Evolutionary conservation across 2,888 invertebrate species (phyloP), one percentile per base, ranked within the genome.

Genomic region (Melangyna quadrimaculata): DNA sequence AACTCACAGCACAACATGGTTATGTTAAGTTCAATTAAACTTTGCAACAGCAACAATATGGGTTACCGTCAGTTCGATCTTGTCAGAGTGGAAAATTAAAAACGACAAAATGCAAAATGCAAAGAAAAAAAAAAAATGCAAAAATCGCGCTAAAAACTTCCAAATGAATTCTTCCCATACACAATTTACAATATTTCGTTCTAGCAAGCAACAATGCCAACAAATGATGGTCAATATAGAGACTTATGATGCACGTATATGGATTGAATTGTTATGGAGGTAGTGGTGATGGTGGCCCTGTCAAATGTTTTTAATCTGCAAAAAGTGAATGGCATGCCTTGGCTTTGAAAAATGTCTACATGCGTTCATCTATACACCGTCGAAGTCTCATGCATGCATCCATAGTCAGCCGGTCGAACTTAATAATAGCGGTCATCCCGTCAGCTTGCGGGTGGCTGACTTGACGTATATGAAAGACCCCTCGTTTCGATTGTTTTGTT

Each of bases 21-120:
- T 45, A 72, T 75, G 80, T 80, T 72, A 51, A 61, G 75, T 75
- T 84, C 75, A 80, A 84, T 84, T 84, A 65, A 84, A 75, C 75
- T 55, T 12, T 72, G 80, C 67, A 71, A n/a, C n/a, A 19, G 24
- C 80, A 32, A 43, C 80, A 72, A 79, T 78, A 74, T 78, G 63
- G 61, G 24, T 53, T 55, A 29, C 65, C 61, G 84, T 84, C 84
- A 80, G 17, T 80, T 48, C 55, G 61, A 75, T 84, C 71, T 67
- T 75, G 75, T 51, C 75, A 75, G 80, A 14, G 71, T 75, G 71
- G 61, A 80, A 75, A 84, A 80, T 75, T 71, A 59, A 84, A 84
- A 67, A 61, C 67, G 84, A 80, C 84, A 80, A 80, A 69, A 71
- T 55, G 71, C 75, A 61, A 75, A 84, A 75, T n/a, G n/a, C n/a